Base-by-base conservation (phyloP, 2,113 vertebrate genomes). In the Ibidorhyncha struthersii region DNA sequence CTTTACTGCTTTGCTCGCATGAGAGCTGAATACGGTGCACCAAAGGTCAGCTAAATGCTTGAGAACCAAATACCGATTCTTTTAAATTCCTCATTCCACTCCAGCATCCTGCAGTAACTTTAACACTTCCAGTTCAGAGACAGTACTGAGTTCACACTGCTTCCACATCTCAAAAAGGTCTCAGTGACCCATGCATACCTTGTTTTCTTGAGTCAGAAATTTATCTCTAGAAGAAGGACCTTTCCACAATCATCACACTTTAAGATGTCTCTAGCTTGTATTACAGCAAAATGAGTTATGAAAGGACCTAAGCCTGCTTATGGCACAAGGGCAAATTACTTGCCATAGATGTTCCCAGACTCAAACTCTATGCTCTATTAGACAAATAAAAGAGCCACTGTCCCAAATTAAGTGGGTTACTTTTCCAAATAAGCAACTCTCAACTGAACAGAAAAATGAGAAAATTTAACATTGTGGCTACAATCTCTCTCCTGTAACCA, bases 111-210 rank as follows among this genome's bases (percentile, higher is more conserved):
- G 8, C 32, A 91, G 34, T 53, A 91, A 45, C 12, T 77, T 85
- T 12, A 79, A 53, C 25, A 50, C 7, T 72, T 62, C 4, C 13
- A 77, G 41, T 78, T 50, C 41, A 82, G 74, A 25, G 5, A 43
- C 10, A 5, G 36, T 34, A 22, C 11, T 18, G 14, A 74, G 32
- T 56, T 91, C 77, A 61, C 7, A 4, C 4, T 16, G 14, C 29
- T 70, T 58, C 14, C 38, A 74, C 14, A 53, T 53, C 55, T 14
- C 59, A 74, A 5, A 55, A 61, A 81, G 18, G 14, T n/a, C 50
- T 78, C 32, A 45, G 36, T 27, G 32, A 67, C 14, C 62, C 0
- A 0, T 8, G 11, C 8, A 34, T 14, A 62, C 10, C 25, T 62
- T 65, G 69, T 34, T 47, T 66, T 69, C 34, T 32, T 13, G 4